Evolutionary conservation across 2,113 vertebrate species (phyloP).

Genomic region (Burhinus oedicnemus): DNA sequence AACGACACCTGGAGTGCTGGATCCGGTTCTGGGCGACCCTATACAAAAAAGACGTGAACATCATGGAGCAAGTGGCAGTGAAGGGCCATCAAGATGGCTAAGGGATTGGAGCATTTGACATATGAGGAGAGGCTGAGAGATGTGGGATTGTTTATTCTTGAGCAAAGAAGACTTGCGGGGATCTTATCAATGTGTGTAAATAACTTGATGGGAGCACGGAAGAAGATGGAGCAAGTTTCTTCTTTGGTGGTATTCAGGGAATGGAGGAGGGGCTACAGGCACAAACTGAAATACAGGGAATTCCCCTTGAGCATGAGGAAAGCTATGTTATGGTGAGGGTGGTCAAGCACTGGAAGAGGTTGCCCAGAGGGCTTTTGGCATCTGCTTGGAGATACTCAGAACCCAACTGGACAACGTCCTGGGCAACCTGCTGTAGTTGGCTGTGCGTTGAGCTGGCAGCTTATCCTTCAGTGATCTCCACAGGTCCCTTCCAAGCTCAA

Average conservation of each 20-base stretch:
- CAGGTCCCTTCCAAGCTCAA: not conserved
- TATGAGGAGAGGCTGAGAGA: not conserved
- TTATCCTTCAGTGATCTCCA: rapidly evolving
- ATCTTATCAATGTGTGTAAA: not conserved
- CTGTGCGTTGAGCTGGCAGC: not conserved
- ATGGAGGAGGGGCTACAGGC: not conserved
- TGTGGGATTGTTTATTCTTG: not conserved
- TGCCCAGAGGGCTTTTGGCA: not conserved
- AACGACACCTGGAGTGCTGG: not conserved
- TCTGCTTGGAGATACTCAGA: not conserved
- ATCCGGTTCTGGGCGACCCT: not conserved
- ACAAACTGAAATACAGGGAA: not conserved
- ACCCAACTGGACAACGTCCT: not conserved
- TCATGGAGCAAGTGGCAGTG: rapidly evolving
- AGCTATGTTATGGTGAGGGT: not conserved
- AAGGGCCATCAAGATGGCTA: not conserved
- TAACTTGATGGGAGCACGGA: not conserved
- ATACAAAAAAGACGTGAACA: too few species aligned
- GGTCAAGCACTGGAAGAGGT: not conserved
- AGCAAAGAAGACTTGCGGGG: not conserved
- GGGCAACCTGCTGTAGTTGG: not conserved
- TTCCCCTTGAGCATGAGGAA: not conserved
- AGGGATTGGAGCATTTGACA: not conserved
- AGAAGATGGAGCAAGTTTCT: not conserved
- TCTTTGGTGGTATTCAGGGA: not conserved